Base-by-base conservation (phyloP, 2,888 invertebrate genomes). In the Xestia xanthographa region DNA sequence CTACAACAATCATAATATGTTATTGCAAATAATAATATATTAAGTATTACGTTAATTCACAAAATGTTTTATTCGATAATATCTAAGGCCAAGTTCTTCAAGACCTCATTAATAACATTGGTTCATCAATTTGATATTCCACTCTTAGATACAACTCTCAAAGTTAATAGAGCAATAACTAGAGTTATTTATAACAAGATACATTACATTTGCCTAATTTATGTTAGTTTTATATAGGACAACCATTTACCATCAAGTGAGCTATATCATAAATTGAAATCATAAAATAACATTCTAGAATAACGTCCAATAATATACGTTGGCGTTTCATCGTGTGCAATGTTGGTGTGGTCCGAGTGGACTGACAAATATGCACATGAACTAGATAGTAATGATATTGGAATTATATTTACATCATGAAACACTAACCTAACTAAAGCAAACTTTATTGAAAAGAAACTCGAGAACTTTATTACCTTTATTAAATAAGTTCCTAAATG, bases 391-490 rank as follows among this genome's bases (percentile, higher is more conserved):
- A 72, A 58, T 73, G 65, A 77, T 69, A 53, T 45, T 69, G 74
- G 65, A 50, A 79, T 73, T 77, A 76, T 79, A 85, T 80, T 73
- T 77, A 81, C 62, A 79, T 38, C 20, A 70, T 74, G 58, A 78
- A 78, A 71, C 65, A 63, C 60, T 70, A 78, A 17, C 76, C 73
- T 75, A 72, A 66, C 72, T 72, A 72, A 72, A 73, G 62, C 29
- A 76, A 63, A 72, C 34, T 77, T 60, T 63, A 75, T 73, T 73
- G 92, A 88, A 95, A 95, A 93, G 90, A 94, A 95, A 94, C 92
- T 90, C 89, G 91, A 88, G 88, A 89, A 85, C 90, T 93, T 93
- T 92, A 92, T 93, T 91, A 90, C 88, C 88, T 95, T 95, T 94
- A 95, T 95, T 95, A 91, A 84, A 92, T 91, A 94, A 90, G 29